Evolutionary conservation across 2,113 vertebrate genomes (phyloP), one percentile per base, ranked within the genome.

Genomic region (Ammospiza nelsoni): DNA sequence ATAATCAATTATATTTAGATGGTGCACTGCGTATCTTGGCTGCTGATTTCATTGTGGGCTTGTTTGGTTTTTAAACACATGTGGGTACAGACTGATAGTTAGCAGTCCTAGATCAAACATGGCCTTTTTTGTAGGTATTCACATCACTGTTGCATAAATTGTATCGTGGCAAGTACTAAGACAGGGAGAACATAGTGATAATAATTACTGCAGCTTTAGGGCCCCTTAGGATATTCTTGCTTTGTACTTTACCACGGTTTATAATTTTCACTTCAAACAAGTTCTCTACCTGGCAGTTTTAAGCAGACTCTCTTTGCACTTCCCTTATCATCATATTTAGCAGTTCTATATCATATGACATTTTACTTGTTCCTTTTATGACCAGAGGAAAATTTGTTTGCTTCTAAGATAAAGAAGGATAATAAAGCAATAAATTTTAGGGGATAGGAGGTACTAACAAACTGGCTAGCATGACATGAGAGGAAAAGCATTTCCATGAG

Each of bases 351-450:
- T 68, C 41, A 11, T 82, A 17, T 17, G 61, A 63, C 29, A 35
- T 84, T 87, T 78, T 49, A 84, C 44, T 84, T 44, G 9, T 61
- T 87, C 66, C 24, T 89, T 91, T 91, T 87, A 92, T 61, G 58
- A 72, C 35, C 37, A 79, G 54, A 87, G 41, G 37, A 82, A 90
- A 90, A 94, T n/a, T 79, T 37, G 17, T 25, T 15, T 73, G 54
- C 49, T 76, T 65, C 73, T 63, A 69, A 76, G 31, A 58, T 58
- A 37, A 61, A 89, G 61, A 67, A 89, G 46, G n/a, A 51, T 87
- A 91, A 87, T 37, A 80, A 85, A 83, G 23, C 28, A 88, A 72
- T 78, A 89, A 71, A 80, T 94, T 88, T 77, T 62, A 69, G 33
- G 41, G 43, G 14, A 66, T 44, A 77, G 79, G 27, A 92, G 31